Base-by-base conservation (phyloP, 2,797 vertebrate species). In the Anas acuta region DNA sequence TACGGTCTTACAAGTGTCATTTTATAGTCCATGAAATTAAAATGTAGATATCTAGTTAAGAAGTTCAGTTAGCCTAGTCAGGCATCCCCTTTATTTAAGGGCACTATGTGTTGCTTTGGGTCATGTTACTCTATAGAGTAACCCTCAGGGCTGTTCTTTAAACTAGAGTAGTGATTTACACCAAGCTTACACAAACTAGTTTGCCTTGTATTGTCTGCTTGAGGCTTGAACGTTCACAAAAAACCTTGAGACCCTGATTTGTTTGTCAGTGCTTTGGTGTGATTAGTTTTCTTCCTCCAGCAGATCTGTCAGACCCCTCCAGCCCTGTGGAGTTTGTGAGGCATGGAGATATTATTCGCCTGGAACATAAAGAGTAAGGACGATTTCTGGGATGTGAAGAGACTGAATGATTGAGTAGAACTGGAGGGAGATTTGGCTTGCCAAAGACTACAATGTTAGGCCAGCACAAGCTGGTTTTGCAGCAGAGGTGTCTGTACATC, bases 351-450 rank as follows among this genome's bases (percentile, higher is more conserved):
- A 94, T 99, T 73, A 97, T 99, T 96, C 98, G 98, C 56, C 96
- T 99, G 93, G 99, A 99, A 96, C 99, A 99, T 96, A 99, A 99
- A 98, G 99, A 99, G 99, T 99, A 98, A 98, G 98, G 74, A 45
- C 56, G 43, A 26, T 66, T 95, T 93, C 22, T 93, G 84, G 39
- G 30, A 62, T 93, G 87, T 71, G 53, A 6, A 81, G 51, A 65
- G 70, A 79, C 66, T n/a, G 56, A 15, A 3, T 35, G 70, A 35
- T 65, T 87, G 19, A 57, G 28, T 56, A 43, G 51, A 62, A 56
- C 3, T 80, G 66, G 33, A 91, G 71, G 47, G 49, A 89, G n/a
- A n/a, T 43, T 74, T 57, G 12, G 69, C 33, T 49, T 87, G 57
- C 33, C 81, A 62, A 35, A 54, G 35, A 15, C 18, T 30, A 16